Evolutionary conservation across 2,797 vertebrate genomes (phyloP), one percentile per base, ranked within the genome.

Genomic region (Takifugu ocellatus): DNA sequence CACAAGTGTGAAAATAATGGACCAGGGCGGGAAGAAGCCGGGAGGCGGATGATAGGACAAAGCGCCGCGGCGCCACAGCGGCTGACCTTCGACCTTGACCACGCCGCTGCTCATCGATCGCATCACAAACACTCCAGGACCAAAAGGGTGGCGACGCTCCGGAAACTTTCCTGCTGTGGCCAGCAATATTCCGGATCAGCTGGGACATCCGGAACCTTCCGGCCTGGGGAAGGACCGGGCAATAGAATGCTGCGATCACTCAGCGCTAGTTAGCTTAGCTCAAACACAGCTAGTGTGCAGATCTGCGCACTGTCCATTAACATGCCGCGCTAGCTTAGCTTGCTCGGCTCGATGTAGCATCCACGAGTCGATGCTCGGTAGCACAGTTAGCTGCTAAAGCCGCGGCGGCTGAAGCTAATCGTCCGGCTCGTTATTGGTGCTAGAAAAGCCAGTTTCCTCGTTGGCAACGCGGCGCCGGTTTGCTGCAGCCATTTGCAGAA

Each of bases 401-500:
- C 31, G 9, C 31, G 1, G 31, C 31, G 31, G 7, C 21, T 33
- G 9, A 2, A 6, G 8, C 8, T 33, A 10, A 33, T 59, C 63
- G 33, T 67, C 25, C 55, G 59, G 25, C 63, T 66, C 50, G 63
- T 67, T 16, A 67, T 66, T 15, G 70, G 75, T 45, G 63, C 26
- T 48, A 70, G 56, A 45, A 21, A 51, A 64, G 68, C 25, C 53
- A 54, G 58, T 63, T 73, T 59, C 3, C 31, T 33, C 8, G 8
- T 2, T 33, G 31, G 3, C 8, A 33, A 33, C 46, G 70, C 63
- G 1, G 60, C 59, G 57, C 60, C 56, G 68, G 54, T 79, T 77
- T 80, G 56, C 75, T 5, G 3, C 43, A 77, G 68, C 71, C 77
- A 69, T 80, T 80, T 68, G 68, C 78, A 66, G 66, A 49, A 51